Evolutionary conservation across 2,113 vertebrate species (phyloP), one percentile per base, ranked within the genome.

Genomic region (Eleginops maclovinus): DNA sequence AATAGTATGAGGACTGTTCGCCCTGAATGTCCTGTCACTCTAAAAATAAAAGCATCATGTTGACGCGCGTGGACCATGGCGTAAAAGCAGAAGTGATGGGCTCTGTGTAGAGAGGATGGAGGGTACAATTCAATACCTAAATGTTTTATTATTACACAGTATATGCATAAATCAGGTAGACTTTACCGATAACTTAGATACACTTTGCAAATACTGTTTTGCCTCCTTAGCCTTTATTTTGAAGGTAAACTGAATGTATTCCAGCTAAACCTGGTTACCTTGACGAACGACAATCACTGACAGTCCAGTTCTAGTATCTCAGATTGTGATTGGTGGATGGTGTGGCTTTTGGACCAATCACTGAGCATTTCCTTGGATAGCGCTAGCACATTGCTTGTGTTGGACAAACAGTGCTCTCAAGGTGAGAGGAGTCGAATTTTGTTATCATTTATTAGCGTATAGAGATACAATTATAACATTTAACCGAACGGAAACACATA

Each of bases 341-440:
- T 1, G 1, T 4, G 15, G 3, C 4, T 4, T 49, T 13, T 67
- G n/a, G n/a, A 9, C 94, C 89, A 90, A 94, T 92, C 76, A 60
- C 11, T 3, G 55, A 14, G 2, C 4, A 1, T 4, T 47, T 90
- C 44, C 49, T 72, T 93, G 2, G 4, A 11, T 26, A 1, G 81
- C n/a, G 40, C 2, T 2, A 15, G 9, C 36, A 72, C 58, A 11
- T 28, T 17, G 3, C 75, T 13, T 26, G 9, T 21, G 6, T 1
- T 8, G n/a, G 51, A 46, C 36, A 0, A 1, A 15, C 44, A n/a
- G 72, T 22, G 76, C 61, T 69, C 19, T 91, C 86, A 94, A 95
- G 94, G 94, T 94, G 89, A 95, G 92, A 28, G 0, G 16, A 59
- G 46, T 46, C 17, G 43, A 24, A 2, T 49, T 11, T 59, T 63